Base-by-base conservation (phyloP, 2,888 invertebrate species). In the Zygaena filipendulae region DNA sequence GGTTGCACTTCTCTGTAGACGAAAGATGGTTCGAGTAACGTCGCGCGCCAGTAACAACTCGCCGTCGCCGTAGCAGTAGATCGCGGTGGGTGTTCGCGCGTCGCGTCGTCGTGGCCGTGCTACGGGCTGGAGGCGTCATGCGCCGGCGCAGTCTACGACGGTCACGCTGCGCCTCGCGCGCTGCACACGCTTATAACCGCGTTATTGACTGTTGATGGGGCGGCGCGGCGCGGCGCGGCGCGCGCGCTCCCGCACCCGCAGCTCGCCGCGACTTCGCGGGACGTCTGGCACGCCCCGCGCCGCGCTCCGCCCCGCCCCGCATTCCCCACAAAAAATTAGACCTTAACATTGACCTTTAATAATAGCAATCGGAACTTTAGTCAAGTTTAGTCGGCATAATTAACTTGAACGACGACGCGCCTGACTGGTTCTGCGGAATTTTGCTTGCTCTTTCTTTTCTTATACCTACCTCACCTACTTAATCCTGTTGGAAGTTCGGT, bases 231-330 rank as follows among this genome's bases (percentile, higher is more conserved):
- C 27, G 16, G 67, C 68, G 71, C 63, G 74, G 67, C 61, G 63
- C 62, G 49, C 51, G 52, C 52, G 59, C 58, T 49, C 35, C 49
- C 45, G 43, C 36, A 16, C 16, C 32, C 16, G 16, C 32, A 43
- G 52, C 41, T 7, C 16, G 7, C 16, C 16, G 16, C 16, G 16
- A 16, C 16, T 7, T 16, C 16, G 5, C 16, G n/a, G n/a, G n/a
- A n/a, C n/a, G n/a, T n/a, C n/a, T n/a, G n/a, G n/a, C 63, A 61
- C 69, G 64, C 67, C 64, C 53, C 62, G 53, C 67, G 39, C 53
- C 49, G 47, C 63, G 50, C 55, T 43, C 59, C 56, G 54, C 61
- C 56, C 55, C 53, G n/a, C 41, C 47, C 37, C 30, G 31, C 23
- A 25, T 42, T n/a, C n/a, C n/a, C n/a, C n/a, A n/a, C n/a, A n/a